These are phyloP conservation scores for Catocala sponsa DNA, from an alignment of 2,888 invertebrate genomes.

Conservation along the genomic window DNA sequence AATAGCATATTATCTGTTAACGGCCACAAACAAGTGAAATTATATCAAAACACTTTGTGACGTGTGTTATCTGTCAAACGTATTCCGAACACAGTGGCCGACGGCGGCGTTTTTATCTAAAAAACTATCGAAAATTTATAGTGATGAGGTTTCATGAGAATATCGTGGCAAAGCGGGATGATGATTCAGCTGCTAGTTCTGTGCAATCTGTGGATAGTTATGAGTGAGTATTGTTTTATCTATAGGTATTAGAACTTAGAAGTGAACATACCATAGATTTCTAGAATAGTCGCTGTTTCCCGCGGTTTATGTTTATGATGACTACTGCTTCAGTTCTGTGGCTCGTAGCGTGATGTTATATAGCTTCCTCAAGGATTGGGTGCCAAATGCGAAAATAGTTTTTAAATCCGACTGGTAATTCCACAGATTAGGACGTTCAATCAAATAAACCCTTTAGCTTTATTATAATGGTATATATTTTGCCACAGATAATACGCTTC, in stretches of 20 bases:
- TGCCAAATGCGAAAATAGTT: too few species aligned
- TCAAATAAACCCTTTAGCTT: too few species aligned
- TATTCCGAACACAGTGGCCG: conserved; percentile 23
- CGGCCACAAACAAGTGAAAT: conserved; percentile 20
- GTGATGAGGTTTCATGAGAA: conserved; percentile 41
- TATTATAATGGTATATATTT: too few species aligned
- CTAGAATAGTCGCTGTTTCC: background rate
- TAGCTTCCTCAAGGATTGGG: too few species aligned
- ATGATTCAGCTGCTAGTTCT: conserved; percentile 68
- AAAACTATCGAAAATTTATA: conserved; percentile 10
- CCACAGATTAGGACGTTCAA: too few species aligned
- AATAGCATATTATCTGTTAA: background rate
- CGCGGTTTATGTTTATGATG: too few species aligned
- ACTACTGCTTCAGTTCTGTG: too few species aligned
- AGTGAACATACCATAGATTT: background rate
- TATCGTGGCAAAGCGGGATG: conserved; percentile 52
- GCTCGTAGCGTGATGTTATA: too few species aligned
- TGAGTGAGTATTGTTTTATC: conserved; percentile 61
- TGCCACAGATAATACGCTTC: too few species aligned
- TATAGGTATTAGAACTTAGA: too few species aligned
- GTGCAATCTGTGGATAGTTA: conserved; percentile 70
- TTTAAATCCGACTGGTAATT: too few species aligned
- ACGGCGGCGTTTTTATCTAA: conserved; percentile 30
- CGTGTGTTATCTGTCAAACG: conserved; percentile 46
- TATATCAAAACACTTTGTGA: conserved; percentile 11